Evolutionary conservation across 2,888 invertebrate genomes (phyloP), one percentile per base, ranked within the genome.

Genomic region (Iphiclides podalirius): DNA sequence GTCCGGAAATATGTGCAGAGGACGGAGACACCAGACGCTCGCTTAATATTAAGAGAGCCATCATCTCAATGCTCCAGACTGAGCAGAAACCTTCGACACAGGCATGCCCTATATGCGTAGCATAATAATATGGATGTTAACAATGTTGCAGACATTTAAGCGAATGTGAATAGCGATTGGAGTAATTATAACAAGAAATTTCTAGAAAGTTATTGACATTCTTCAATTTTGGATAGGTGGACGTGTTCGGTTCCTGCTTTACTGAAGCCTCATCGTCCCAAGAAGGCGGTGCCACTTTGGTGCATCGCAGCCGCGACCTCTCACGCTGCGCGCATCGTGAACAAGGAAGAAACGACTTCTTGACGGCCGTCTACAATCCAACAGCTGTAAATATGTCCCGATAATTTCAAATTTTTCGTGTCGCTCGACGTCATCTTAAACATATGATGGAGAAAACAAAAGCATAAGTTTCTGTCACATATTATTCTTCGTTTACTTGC

Each of bases 41-140:
- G 0, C 91, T 98, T 45, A 98, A 98, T 88, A 91, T 98, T 72
- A 98, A 98, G 88, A 92, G 97, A 56, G 97, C 95, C 2, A 91
- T 98, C 56, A 91, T 96, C 48, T 97, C 97, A 0, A 77, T 95
- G 54, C 90, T 96, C 70, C 96, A 96, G 76, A 91, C 93, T 0
- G 89, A 91, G 11, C 85, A 90, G 52, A 86, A 84, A 33, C 63
- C 79, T 20, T 75, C 79, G n/a, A 80, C 79, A 33, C 83, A 89
- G 76, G 89, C 86, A 54, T 20, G n/a, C n/a, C n/a, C n/a, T n/a
- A n/a, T n/a, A n/a, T n/a, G n/a, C n/a, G 20, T 20, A 20, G 20
- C 20, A 20, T 6, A 28, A 34, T 0, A 9, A 17, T 17, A 20
- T 20, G 20, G 6, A 6, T 20, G 20, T 3, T 20, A 4, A 20